A percentile compares a stretch with the other conserved stretches of the same genome.
These are phyloP conservation scores for Alitta virens DNA, from an alignment of 2,888 invertebrate species.

Conservation along the genomic window DNA sequence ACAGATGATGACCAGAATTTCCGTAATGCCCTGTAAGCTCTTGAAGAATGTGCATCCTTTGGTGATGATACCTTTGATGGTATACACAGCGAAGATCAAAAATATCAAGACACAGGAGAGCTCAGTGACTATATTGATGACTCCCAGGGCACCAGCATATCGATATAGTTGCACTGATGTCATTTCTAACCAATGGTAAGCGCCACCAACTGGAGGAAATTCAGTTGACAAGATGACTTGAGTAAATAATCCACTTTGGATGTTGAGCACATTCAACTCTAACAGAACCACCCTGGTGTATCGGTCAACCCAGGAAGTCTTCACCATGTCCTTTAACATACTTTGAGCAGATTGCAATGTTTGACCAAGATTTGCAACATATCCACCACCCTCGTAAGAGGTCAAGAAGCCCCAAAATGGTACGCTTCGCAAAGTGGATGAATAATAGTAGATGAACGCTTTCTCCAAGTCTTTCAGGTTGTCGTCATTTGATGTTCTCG, in stretches of 20 bases:
- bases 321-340: neutral
- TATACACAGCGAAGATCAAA: neutral
- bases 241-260: neutral
- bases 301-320: neutral
- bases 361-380: conserved; percentile 26
- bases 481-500: too few relatives aligned
- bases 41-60: neutral
- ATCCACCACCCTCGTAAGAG: conserved; percentile 30
- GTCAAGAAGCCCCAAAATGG: conserved; percentile 18
- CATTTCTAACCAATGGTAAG: neutral
- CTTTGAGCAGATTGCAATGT: neutral
- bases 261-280: neutral
- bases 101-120: neutral
- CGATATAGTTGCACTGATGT: neutral
- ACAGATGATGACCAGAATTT: neutral
- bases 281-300: neutral
- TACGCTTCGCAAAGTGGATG: neutral
- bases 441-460: too few relatives aligned
- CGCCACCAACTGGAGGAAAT: neutral
- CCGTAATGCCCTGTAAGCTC: neutral
- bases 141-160: neutral
- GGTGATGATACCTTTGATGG: neutral
- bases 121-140: neutral
- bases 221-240: neutral
- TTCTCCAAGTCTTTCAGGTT: too few relatives aligned